These are phyloP conservation scores for Acanthopagrus latus DNA, from an alignment of 2,797 vertebrate species.

Conservation along the genomic window DNA sequence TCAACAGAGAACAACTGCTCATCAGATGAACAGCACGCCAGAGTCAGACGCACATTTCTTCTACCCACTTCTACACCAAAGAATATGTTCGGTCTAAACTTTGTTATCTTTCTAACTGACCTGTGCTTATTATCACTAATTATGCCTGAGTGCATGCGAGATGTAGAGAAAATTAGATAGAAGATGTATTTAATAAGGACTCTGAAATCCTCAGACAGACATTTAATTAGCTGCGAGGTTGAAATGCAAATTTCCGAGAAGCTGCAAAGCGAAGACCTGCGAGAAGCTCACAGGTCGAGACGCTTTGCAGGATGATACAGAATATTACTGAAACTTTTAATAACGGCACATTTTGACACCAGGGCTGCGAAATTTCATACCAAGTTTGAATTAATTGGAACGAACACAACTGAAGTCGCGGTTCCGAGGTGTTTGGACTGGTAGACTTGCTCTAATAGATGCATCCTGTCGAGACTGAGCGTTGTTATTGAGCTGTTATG, in stretches of 20 bases:
- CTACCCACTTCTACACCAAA: not conserved
- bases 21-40: not conserved
- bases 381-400: not conserved
- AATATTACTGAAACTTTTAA: not conserved
- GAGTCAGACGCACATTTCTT: slow-evolving; percentile 17
- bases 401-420: too few relatives aligned
- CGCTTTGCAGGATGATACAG: not conserved
- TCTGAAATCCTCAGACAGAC: not conserved
- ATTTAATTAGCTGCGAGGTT: slow-evolving; percentile 7
- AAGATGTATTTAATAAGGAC: not conserved
- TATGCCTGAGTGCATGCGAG: not conserved
- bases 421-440: not conserved
- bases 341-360: not conserved
- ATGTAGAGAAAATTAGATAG: not conserved
- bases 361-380: not conserved
- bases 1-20: slow-evolving; percentile 25
- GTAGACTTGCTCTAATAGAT: not conserved
- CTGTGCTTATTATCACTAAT: slow-evolving; percentile 8
- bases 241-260: slow-evolving; percentile 11
- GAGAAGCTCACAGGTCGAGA: not conserved
- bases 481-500: not conserved
- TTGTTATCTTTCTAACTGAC: not conserved
- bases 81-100: not conserved
- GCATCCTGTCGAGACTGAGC: not conserved
- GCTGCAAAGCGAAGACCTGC: not conserved